Evolutionary conservation across 2,113 vertebrate species (phyloP).

Genomic region (Dunckerocampus dactyliophorus): DNA sequence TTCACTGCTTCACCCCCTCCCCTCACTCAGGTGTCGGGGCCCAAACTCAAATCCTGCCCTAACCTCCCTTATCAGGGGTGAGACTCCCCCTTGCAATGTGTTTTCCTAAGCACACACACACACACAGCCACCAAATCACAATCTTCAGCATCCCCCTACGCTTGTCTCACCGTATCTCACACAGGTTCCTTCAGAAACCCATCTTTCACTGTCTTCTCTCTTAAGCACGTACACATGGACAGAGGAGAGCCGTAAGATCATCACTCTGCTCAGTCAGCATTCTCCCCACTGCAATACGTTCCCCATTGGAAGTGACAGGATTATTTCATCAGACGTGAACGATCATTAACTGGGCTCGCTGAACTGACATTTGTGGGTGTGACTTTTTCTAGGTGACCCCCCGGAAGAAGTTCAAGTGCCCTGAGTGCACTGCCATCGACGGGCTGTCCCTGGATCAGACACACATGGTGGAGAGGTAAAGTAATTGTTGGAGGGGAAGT

Average conservation of each 20-base stretch:
- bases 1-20: slow-evolving; percentile 32
- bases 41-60: slow-evolving; percentile 53
- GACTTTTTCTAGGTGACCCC: slow-evolving; percentile 85
- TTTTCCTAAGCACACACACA: slow-evolving; percentile 60
- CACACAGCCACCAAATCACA: slow-evolving; percentile 52
- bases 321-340: slow-evolving; percentile 4
- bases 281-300: neutral
- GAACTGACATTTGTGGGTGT: slow-evolving; percentile 13
- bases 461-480: slow-evolving; percentile 83
- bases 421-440: slow-evolving; percentile 97
- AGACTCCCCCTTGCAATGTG: slow-evolving; percentile 50
- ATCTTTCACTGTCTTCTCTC: slow-evolving; percentile 2
- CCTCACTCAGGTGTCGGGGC: slow-evolving; percentile 63
- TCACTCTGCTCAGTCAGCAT: slow-evolving; percentile 71
- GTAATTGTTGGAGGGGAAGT: too few relatives aligned
- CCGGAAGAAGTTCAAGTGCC: slow-evolving; percentile 98
- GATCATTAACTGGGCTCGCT: slow-evolving; percentile 19
- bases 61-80: slow-evolving; percentile 71
- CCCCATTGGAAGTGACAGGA: slow-evolving; percentile 8
- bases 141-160: slow-evolving; percentile 30
- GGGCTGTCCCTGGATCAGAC: slow-evolving; percentile 97
- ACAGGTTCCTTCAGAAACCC: slow-evolving; percentile 32
- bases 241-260: slow-evolving; percentile 76
- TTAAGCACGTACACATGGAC: slow-evolving; percentile 36
- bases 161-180: slow-evolving; percentile 28